Percentiles rank a stretch among this genome's conserved stretches.
Conservation (phyloP, 2,797 vertebrate species). For the Antennarius maculatus region DNA sequence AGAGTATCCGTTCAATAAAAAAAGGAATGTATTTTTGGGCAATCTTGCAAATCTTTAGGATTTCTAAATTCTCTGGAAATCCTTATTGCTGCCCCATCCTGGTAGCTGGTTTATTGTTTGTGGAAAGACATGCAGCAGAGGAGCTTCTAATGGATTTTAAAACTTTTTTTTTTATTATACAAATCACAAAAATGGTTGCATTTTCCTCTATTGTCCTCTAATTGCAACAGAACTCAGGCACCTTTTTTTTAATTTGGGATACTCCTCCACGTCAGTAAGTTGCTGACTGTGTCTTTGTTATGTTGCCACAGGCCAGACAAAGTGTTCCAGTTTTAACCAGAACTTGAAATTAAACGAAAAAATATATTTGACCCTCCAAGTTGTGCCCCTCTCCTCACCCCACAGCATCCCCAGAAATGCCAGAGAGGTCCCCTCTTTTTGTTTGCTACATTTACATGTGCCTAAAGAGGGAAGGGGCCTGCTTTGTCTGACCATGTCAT, state of each 20-base stretch:
- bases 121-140: background rate
- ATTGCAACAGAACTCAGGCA: background rate
- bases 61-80: too few species aligned
- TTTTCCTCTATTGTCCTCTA: background rate
- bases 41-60: too few species aligned
- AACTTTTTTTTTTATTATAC: too few species aligned
- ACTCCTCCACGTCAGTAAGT: background rate
- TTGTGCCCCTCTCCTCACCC: constrained; percentile 21
- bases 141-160: background rate
- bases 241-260: background rate
- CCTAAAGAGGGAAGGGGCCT: constrained; percentile 18
- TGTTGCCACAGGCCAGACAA: constrained; percentile 14
- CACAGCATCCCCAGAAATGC: constrained; percentile 33
- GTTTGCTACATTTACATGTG: constrained; percentile 40
- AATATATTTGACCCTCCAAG: constrained; percentile 24
- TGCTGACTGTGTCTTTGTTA: background rate
- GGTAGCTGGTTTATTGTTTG: background rate
- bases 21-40: too few species aligned
- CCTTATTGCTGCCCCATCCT: background rate
- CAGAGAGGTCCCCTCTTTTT: constrained; percentile 49
- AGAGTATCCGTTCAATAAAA: too few species aligned
- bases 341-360: constrained; percentile 5
- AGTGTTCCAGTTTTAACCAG: constrained; percentile 16
- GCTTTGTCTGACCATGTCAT: constrained; percentile 58
- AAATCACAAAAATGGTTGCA: background rate